phyloP scores from a whole-genome alignment of 2,888 invertebrate species.

The Tipula vernalis region DNA sequence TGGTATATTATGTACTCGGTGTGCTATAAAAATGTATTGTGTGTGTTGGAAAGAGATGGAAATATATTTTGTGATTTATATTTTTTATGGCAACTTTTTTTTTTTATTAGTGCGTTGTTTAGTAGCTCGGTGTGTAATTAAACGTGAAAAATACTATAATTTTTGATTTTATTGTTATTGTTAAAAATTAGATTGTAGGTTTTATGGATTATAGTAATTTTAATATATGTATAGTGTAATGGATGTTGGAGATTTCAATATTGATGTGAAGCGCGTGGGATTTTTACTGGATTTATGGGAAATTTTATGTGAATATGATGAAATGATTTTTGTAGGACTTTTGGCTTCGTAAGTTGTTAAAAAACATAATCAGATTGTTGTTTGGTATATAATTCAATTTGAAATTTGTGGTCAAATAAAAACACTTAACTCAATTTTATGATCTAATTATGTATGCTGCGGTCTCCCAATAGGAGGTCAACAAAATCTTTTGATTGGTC shows the following conservation, averaged over 20 bases:
- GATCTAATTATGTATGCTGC: background rate
- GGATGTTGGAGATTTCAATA: background rate
- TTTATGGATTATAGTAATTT: background rate
- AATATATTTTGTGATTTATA: background rate
- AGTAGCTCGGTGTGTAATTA: slow-evolving; percentile 6
- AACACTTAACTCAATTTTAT: background rate
- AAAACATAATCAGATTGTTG: no score
- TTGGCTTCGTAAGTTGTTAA: no score
- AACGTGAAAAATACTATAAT: slow-evolving; percentile 9
- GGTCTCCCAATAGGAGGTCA: background rate
- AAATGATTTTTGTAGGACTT: no score
- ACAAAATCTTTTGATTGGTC: background rate
- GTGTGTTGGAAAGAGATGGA: background rate
- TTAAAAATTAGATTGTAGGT: background rate
- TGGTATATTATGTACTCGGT: background rate
- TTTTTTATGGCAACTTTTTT: background rate
- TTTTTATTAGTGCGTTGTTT: background rate
- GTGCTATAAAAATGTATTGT: background rate
- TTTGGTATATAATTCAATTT: no score
- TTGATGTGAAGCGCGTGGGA: background rate
- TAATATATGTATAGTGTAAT: background rate
- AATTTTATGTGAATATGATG: background rate
- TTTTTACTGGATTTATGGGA: background rate
- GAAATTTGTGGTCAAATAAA: no score
- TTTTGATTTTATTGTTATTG: background rate